These are phyloP conservation scores for Gnathonemus longibarbis DNA, from an alignment of 2,113 vertebrate species.

Conservation along the genomic window DNA sequence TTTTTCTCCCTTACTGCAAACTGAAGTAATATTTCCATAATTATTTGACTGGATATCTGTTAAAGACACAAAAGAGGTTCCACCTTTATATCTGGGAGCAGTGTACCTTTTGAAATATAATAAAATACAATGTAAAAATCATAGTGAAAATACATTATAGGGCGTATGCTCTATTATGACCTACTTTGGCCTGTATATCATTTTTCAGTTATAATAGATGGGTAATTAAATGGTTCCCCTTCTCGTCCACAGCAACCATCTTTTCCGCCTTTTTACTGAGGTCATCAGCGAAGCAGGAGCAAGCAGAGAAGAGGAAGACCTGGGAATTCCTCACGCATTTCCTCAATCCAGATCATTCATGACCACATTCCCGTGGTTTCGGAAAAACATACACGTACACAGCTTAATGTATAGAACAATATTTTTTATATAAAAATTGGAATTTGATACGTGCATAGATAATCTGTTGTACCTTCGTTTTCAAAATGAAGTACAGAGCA, in stretches of 20 bases:
- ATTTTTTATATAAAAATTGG: conserved; percentile 43
- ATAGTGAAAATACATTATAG: neutral
- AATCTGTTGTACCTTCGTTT: conserved; percentile 37
- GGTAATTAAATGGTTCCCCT: neutral
- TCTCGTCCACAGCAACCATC: conserved; percentile 65
- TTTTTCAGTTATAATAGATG: neutral
- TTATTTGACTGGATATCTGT: neutral
- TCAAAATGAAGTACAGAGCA: neutral
- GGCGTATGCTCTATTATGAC: neutral
- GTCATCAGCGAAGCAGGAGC: conserved; percentile 62
- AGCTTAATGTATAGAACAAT: conserved; percentile 40
- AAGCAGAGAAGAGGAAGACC: conserved; percentile 74
- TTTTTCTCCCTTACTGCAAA: neutral
- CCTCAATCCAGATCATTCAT: conserved; percentile 49
- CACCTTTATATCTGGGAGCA: neutral
- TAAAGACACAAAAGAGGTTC: neutral
- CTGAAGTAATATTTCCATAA: neutral
- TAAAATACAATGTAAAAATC: neutral
- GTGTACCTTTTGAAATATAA: neutral
- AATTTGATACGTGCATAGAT: conserved; percentile 36
- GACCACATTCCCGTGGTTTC: conserved; percentile 28
- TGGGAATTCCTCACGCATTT: conserved; percentile 84
- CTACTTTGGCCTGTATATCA: neutral
- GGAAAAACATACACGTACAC: conserved; percentile 19
- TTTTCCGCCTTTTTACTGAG: conserved; percentile 79